Conservation (phyloP, 2,888 invertebrate species). For the Drosophila infuscata region DNA sequence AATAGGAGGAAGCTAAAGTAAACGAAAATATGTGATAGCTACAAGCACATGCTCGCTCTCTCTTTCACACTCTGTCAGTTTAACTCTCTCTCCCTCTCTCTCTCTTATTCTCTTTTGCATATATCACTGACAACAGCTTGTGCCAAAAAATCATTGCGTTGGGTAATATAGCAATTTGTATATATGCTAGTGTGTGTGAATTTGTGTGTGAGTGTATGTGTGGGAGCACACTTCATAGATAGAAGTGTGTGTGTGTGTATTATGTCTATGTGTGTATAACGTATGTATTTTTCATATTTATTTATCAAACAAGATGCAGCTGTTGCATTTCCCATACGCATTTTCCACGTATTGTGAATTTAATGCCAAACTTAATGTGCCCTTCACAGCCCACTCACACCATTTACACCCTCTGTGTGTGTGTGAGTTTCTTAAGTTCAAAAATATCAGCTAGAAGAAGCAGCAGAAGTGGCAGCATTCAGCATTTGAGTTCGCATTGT, state of each 20-base stretch:
- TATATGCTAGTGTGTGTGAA: background rate
- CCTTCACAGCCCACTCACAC: background rate
- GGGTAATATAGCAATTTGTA: conserved; percentile 42
- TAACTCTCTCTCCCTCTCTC: background rate
- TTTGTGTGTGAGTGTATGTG: background rate
- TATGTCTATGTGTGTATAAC: too few relatives aligned
- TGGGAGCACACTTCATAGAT: background rate
- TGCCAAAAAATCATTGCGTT: conserved; percentile 62
- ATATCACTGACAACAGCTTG: conserved; percentile 50
- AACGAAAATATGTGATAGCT: conserved; percentile 12
- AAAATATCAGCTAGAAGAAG: conserved; percentile 40
- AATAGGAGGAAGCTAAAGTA: conserved; percentile 5
- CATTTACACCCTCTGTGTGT: background rate
- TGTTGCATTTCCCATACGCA: conserved; percentile 76
- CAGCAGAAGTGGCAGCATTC: conserved; percentile 12
- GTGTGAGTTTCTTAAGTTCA: conserved; percentile 42
- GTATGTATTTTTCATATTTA: conserved; percentile 51
- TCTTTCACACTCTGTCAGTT: background rate
- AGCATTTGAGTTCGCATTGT: conserved; percentile 50
- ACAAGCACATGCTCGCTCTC: background rate
- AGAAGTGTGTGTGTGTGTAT: background rate
- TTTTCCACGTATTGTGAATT: conserved; percentile 65
- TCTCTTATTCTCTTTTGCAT: conserved; percentile 14
- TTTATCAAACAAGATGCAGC: conserved; percentile 75
- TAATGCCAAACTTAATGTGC: conserved; percentile 60